These are phyloP conservation scores for Hirundo rustica DNA, from an alignment of 2,797 vertebrate species.

Conservation along the genomic window DNA sequence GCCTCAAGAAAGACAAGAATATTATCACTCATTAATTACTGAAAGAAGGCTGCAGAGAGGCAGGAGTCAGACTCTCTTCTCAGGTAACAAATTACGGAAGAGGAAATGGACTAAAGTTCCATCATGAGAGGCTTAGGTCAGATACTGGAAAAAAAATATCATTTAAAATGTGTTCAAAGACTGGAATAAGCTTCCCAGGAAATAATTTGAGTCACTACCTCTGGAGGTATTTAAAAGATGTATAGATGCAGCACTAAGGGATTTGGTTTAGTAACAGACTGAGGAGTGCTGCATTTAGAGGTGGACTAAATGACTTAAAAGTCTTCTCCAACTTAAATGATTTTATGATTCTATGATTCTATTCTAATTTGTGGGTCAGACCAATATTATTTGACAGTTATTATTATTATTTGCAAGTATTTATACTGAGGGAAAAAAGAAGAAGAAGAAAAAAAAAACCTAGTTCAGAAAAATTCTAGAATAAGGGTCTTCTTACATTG, in stretches of 20 bases:
- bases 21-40: not conserved
- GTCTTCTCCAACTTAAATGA: not conserved
- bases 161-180: not conserved
- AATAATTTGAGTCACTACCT: not conserved
- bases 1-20: not conserved
- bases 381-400: not conserved
- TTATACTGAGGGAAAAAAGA: not conserved
- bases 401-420: not conserved
- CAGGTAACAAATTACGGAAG: not conserved
- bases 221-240: not conserved
- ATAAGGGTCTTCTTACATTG: not conserved
- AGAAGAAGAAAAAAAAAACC: not conserved
- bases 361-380: not conserved
- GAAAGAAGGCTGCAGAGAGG: not conserved
- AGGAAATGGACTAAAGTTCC: not conserved
- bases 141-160: not conserved
- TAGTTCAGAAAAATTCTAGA: not conserved
- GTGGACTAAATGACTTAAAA: not conserved
- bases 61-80: accelerated
- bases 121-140: not conserved
- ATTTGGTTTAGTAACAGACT: not conserved
- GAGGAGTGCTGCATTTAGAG: not conserved
- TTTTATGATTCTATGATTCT: not conserved
- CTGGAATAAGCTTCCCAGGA: not conserved
- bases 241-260: not conserved